Evolutionary conservation across 2,888 invertebrate genomes (phyloP), one percentile per base, ranked within the genome.

Genomic region (Dendrolimus pini): DNA sequence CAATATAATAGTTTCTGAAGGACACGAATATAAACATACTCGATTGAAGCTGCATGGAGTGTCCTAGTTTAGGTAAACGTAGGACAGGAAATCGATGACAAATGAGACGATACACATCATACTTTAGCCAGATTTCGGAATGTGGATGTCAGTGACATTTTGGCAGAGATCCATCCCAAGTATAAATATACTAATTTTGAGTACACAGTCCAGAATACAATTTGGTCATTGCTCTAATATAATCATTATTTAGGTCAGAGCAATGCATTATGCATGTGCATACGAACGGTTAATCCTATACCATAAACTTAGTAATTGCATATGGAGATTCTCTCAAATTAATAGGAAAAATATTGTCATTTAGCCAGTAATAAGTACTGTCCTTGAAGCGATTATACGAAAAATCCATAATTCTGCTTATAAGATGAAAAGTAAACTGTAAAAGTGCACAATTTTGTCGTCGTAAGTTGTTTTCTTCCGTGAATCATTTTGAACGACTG

Each of bases 111-210:
- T 59, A 61, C 58, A 60, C 62, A 62, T 71, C 74, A 70, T 74
- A 77, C 74, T 82, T 82, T 75, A 77, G 76, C 65, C 72, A 73
- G 68, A 77, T 80, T 79, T 78, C 72, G 82, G 75, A 81, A 80
- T 79, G 77, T 74, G 67, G 71, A 85, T 86, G 88, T 87, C 85
- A 82, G 78, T 83, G 84, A 84, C 85, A 83, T 85, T 78, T 89
- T 90, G 89, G 89, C 89, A 87, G 67, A 67, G 75, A 72, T 88
- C 89, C 89, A 88, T 75, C 61, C 74, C 70, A 78, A 78, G 78
- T 86, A 86, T 89, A 89, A 85, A 87, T 89, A 85, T 78, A 85
- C 80, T 70, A 82, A 85, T 83, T 82, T 86, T 82, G 72, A 77
- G 76, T 82, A 76, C 84, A 80, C 81, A 72, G 81, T 80, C 79